Conservation (phyloP, 2,888 invertebrate species). For the Callinectes sapidus region DNA sequence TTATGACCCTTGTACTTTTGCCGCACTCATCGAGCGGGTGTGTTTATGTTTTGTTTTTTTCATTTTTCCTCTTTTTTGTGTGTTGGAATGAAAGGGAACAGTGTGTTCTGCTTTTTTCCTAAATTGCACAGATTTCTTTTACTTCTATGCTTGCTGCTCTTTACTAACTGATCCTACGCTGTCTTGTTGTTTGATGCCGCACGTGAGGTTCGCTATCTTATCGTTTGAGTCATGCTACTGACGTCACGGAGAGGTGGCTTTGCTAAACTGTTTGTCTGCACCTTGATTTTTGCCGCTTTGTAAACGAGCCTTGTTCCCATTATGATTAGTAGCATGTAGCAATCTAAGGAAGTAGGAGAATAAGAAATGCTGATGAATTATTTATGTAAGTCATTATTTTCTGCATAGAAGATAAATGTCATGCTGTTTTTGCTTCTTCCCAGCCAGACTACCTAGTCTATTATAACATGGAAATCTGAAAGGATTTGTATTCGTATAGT, state of each 20-base stretch:
- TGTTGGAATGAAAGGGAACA: background rate
- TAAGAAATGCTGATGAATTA: background rate
- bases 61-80: background rate
- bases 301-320: background rate
- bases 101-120: background rate
- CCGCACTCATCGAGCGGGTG: no score
- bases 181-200: background rate
- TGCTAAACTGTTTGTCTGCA: background rate
- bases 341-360: background rate
- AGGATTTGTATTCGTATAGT: background rate
- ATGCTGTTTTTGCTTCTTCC: background rate
- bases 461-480: background rate
- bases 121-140: background rate
- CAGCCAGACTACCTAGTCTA: background rate
- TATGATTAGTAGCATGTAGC: background rate
- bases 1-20: no score
- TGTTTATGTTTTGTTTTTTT: no score
- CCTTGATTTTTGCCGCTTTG: background rate
- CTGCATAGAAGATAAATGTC: background rate
- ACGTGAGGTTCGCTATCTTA: background rate
- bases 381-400: background rate
- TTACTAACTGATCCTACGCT: background rate
- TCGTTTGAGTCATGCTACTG: background rate
- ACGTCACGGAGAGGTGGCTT: background rate
- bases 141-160: background rate